phyloP scores from a whole-genome alignment of 2,888 invertebrate species.

The Masnerella sp. region DNA sequence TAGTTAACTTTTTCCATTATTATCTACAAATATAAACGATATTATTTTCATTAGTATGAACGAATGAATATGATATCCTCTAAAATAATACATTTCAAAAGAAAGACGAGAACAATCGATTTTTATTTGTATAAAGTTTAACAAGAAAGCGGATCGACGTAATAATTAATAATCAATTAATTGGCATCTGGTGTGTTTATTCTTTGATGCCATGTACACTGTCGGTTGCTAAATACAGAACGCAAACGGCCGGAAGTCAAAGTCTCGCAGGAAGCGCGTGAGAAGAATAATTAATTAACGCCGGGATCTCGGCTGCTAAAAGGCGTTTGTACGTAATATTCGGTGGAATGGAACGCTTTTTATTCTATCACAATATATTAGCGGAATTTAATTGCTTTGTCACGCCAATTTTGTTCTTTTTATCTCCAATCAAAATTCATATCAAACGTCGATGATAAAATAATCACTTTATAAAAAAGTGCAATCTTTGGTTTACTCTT shows the following conservation, averaged over 20 bases:
- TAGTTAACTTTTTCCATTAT: no score
- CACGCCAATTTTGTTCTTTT: no score
- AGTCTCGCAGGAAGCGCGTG: slow-evolving; percentile 48
- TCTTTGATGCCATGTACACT: slow-evolving; percentile 32
- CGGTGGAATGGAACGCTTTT: slow-evolving; percentile 8
- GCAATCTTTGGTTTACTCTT: no score
- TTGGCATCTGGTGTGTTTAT: slow-evolving; percentile 29
- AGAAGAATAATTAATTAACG: slow-evolving; percentile 54
- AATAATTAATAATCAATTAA: slow-evolving; percentile 49
- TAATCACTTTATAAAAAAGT: no score
- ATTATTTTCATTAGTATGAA: no score
- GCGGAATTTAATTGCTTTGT: neutral
- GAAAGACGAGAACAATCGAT: neutral
- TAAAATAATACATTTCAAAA: neutral
- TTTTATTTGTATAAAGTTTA: slow-evolving; percentile 30
- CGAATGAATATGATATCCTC: no score
- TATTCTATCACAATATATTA: slow-evolving; percentile 3
- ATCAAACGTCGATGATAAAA: no score
- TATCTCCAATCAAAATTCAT: no score
- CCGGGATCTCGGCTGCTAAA: slow-evolving; percentile 28
- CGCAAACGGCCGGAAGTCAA: slow-evolving; percentile 54
- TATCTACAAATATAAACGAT: no score
- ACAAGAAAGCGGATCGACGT: slow-evolving; percentile 7
- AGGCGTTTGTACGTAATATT: slow-evolving; percentile 16
- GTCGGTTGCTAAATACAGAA: slow-evolving; percentile 45